Evolutionary conservation across 2,888 invertebrate species (phyloP).

Genomic region (Odontocolon sp.): DNA sequence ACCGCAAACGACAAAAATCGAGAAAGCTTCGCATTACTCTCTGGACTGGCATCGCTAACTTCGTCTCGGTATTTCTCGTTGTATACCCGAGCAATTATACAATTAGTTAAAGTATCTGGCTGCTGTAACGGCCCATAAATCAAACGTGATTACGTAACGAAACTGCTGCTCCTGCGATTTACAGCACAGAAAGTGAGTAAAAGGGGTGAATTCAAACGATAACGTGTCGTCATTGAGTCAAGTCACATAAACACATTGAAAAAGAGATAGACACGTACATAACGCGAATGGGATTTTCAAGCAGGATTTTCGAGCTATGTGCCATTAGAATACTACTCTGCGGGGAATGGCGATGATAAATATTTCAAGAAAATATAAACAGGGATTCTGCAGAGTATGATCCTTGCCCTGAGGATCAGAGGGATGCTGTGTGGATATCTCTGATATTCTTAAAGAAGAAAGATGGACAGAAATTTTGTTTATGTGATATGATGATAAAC

Average conservation of each 20-base stretch:
- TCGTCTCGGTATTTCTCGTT: conserved; percentile 49
- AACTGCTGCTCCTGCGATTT: conserved; percentile 57
- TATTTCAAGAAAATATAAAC: conserved; percentile 61
- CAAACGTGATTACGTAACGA: conserved; percentile 74
- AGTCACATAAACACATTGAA: conserved; percentile 1
- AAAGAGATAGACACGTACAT: background rate
- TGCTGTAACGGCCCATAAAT: conserved; percentile 78
- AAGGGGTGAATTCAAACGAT: conserved; percentile 38
- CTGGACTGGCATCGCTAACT: conserved; percentile 31
- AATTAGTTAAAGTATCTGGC: conserved; percentile 80
- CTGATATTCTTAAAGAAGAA: no score
- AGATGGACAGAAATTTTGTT: no score
- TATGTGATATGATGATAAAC: no score
- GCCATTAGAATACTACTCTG: conserved; percentile 3
- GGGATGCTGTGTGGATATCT: background rate
- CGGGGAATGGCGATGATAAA: conserved; percentile 43
- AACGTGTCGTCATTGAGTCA: conserved; percentile 11
- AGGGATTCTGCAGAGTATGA: conserved; percentile 17
- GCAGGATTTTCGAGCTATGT: conserved; percentile 19
- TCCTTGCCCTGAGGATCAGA: conserved; percentile 28
- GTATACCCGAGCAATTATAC: conserved; percentile 77
- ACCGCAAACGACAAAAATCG: conserved; percentile 60
- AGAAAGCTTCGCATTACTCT: conserved; percentile 22
- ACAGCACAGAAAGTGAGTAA: conserved; percentile 33
- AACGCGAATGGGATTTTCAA: conserved; percentile 6